These are phyloP conservation scores for Cydia amplana DNA, from an alignment of 1,140 invertebrate species.

Conservation along the genomic window DNA sequence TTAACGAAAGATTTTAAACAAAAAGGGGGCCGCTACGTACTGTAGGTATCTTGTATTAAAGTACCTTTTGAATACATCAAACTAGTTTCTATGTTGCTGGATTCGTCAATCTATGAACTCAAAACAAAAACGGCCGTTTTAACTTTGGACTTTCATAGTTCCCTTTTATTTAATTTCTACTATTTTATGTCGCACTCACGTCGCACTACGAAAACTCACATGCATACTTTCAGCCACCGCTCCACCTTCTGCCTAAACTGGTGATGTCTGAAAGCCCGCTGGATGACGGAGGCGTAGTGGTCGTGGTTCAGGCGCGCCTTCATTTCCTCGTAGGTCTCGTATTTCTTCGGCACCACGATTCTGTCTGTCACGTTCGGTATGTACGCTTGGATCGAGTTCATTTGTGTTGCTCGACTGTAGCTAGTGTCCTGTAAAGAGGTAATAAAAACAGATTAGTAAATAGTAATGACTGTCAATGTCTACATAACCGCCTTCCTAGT, in stretches of 20 bases:
- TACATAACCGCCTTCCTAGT: no score
- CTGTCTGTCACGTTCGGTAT: conserved; percentile 81
- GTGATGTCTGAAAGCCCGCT: conserved; percentile 79
- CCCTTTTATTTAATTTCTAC: no score
- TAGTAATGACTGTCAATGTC: no score
- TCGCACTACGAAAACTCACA: conserved; percentile 58
- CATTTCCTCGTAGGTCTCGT: conserved; percentile 80
- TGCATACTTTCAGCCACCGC: conserved; percentile 73
- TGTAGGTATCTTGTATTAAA: no score
- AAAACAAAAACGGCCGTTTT: no score
- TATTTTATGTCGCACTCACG: no score
- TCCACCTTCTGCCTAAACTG: conserved; percentile 72
- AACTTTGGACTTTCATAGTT: no score
- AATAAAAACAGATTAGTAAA: not conserved
- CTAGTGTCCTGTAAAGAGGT: conserved; percentile 67
- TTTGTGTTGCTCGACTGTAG: conserved; percentile 79
- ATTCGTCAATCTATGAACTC: no score
- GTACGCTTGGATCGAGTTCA: conserved; percentile 78
- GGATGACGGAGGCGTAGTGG: conserved; percentile 81
- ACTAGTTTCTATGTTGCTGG: no score
- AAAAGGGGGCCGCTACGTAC: no score
- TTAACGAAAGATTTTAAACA: no score
- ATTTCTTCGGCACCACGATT: conserved; percentile 78
- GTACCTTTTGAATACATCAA: no score
- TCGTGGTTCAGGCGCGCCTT: conserved; percentile 74